Evolutionary conservation across 2,113 vertebrate genomes (phyloP).

Genomic region (Tichodroma muraria): DNA sequence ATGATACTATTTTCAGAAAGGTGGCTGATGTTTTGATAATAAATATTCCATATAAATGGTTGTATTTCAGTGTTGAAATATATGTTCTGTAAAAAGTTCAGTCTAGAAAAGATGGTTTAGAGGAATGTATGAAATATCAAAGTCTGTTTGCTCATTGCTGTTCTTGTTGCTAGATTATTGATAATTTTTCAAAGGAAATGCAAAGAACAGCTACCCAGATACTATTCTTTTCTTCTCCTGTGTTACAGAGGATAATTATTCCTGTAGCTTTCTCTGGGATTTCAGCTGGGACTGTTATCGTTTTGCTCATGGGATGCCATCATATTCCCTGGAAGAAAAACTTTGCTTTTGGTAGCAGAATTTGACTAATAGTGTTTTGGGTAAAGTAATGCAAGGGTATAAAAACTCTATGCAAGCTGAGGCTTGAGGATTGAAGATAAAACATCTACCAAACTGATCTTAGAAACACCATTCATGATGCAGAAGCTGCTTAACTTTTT

Average conservation of each 20-base stretch:
- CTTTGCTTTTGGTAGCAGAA: background rate
- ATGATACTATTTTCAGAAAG: background rate
- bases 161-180: background rate
- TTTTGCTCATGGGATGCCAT: background rate
- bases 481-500: background rate
- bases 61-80: background rate
- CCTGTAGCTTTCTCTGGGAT: background rate
- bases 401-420: background rate
- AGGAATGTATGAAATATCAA: background rate
- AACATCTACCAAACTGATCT: background rate
- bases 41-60: background rate
- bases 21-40: background rate
- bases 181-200: background rate
- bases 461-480: background rate
- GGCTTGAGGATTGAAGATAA: background rate
- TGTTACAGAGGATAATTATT: background rate
- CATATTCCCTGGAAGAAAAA: background rate
- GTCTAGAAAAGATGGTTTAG: background rate
- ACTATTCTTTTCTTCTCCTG: background rate
- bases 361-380: background rate
- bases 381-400: background rate
- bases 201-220: rapidly evolving
- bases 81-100: background rate
- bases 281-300: background rate
- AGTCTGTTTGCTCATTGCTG: background rate